Conservation (phyloP, 2,113 vertebrate species). For the Eolophus roseicapilla region DNA sequence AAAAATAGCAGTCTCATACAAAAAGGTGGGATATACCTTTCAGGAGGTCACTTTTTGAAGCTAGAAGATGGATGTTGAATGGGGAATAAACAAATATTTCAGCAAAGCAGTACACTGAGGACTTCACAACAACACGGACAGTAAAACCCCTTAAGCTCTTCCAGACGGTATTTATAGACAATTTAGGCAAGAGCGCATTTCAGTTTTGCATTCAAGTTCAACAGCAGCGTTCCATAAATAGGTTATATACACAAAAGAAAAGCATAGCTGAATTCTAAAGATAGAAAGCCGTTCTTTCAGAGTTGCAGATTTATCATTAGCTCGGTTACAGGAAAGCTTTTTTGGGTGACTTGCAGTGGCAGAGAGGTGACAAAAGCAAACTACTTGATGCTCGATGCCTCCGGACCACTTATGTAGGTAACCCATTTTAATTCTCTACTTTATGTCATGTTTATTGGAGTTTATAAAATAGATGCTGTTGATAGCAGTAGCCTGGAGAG, state of each 20-base stretch:
- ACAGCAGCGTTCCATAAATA: conserved; percentile 48
- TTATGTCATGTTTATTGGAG: conserved; percentile 9
- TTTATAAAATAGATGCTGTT: conserved; percentile 4
- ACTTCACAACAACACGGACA: background rate
- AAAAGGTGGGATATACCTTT: background rate
- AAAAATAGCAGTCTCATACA: background rate
- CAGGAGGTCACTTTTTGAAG: background rate
- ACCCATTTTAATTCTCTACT: conserved; percentile 16
- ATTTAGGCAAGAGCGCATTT: background rate
- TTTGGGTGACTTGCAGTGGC: conserved; percentile 52
- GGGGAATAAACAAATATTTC: background rate
- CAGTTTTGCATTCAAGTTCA: conserved; percentile 45
- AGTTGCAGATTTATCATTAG: conserved; percentile 71
- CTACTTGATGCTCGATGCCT: conserved; percentile 16
- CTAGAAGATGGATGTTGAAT: background rate
- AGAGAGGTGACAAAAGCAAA: conserved; percentile 42
- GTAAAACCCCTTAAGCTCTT: background rate
- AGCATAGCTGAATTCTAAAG: conserved; percentile 50
- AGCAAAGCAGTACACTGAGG: background rate
- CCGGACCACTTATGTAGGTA: conserved; percentile 28
- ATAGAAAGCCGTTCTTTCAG: conserved; percentile 64
- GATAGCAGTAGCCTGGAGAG: too few species aligned
- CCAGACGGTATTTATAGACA: conserved; percentile 30
- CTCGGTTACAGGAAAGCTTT: conserved; percentile 39
- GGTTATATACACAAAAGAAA: conserved; percentile 21